phyloP scores from a whole-genome alignment of 1,140 invertebrate species.

The Dendrolimus punctatus region DNA sequence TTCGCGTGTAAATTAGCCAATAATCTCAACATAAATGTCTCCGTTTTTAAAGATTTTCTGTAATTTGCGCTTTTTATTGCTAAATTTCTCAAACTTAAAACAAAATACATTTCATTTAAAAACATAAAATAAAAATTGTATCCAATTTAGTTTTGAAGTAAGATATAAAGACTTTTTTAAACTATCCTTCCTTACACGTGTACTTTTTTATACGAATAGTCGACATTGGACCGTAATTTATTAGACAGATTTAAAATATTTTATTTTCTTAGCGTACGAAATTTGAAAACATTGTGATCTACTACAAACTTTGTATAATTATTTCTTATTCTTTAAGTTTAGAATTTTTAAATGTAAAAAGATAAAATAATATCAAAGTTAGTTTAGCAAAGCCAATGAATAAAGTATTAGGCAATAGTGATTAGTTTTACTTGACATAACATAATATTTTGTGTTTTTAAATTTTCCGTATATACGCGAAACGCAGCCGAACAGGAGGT shows the following conservation, averaged over 20 bases:
- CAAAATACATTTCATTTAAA: slow-evolving; percentile 13
- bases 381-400: background rate
- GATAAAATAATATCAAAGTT: background rate
- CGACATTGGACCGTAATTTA: background rate
- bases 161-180: slow-evolving; percentile 5
- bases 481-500: no score
- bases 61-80: slow-evolving; percentile 14
- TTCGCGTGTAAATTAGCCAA: slow-evolving; percentile 10
- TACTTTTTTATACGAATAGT: slow-evolving; percentile 8
- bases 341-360: background rate
- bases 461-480: no score
- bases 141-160: slow-evolving; percentile 8
- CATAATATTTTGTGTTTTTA: no score
- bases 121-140: slow-evolving; percentile 5
- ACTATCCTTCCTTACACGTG: no score
- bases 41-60: slow-evolving; percentile 8
- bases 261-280: background rate
- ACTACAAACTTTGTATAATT: no score
- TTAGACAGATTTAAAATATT: background rate
- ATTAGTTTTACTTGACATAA: no score
- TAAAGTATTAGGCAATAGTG: no score
- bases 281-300: slow-evolving; percentile 7
- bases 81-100: slow-evolving; percentile 18
- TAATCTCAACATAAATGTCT: slow-evolving; percentile 17
- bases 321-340: background rate